Percentiles rank a stretch among this genome's conserved stretches.
These are phyloP conservation scores for Lophochroa leadbeateri DNA, from an alignment of 2,113 vertebrate genomes.

Conservation along the genomic window DNA sequence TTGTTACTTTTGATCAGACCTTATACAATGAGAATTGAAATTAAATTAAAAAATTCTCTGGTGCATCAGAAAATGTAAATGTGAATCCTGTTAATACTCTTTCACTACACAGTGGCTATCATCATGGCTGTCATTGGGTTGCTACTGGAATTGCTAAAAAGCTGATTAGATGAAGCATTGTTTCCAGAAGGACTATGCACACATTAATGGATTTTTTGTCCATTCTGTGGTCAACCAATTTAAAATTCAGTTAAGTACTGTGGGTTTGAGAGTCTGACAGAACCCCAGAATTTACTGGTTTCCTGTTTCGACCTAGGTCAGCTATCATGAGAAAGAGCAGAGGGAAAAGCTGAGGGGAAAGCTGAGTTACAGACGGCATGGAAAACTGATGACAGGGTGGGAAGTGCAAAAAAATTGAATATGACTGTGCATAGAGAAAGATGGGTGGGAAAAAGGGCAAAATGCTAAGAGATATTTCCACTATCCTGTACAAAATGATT, in stretches of 20 bases:
- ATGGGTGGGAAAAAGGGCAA: background rate
- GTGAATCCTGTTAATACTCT: background rate
- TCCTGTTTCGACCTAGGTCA: background rate
- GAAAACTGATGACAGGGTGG: background rate
- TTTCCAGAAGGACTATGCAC: background rate
- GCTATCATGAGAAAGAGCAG: background rate
- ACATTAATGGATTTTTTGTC: background rate
- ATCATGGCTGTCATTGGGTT: background rate
- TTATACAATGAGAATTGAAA: conserved; percentile 21
- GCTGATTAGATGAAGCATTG: background rate
- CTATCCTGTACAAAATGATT: background rate
- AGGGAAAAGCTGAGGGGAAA: background rate
- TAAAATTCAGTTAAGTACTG: background rate
- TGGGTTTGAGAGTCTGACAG: background rate
- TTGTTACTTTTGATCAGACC: conserved; percentile 32
- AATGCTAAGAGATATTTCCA: background rate
- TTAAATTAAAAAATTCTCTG: background rate
- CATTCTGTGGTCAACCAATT: background rate
- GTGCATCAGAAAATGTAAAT: conserved; percentile 27
- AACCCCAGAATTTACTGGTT: background rate
- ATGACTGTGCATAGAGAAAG: background rate
- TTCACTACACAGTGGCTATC: background rate
- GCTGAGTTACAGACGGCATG: background rate
- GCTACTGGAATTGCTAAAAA: background rate
- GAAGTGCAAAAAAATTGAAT: background rate